These are phyloP conservation scores for Drosophila murphyi DNA, from an alignment of 1,140 invertebrate species.

Conservation along the genomic window DNA sequence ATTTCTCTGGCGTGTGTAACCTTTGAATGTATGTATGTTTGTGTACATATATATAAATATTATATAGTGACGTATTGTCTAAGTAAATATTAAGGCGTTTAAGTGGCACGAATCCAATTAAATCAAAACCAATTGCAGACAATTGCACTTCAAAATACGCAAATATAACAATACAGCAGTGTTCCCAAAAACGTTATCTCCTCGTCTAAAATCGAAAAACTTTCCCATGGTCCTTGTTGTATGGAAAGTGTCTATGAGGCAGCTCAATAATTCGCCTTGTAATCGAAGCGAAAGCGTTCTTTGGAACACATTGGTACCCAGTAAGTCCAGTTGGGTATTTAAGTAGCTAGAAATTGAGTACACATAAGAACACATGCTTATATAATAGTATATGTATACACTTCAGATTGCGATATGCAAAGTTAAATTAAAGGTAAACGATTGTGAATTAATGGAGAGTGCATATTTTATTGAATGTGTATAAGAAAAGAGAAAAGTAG, in stretches of 20 bases:
- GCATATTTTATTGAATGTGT: constrained; percentile 80
- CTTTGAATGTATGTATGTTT: constrained; percentile 14
- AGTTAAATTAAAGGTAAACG: constrained; percentile 47
- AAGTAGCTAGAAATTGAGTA: constrained; percentile 74
- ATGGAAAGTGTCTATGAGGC: background rate
- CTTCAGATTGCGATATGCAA: constrained; percentile 28
- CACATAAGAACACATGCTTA: constrained; percentile 20
- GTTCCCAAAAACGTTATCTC: constrained; percentile 16
- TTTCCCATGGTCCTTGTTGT: background rate
- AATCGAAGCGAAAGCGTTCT: constrained; percentile 6
- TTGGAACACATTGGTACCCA: background rate
- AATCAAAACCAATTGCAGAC: constrained; percentile 14
- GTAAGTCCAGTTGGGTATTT: constrained; percentile 58
- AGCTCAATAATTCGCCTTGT: background rate
- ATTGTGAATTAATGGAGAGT: constrained; percentile 70
- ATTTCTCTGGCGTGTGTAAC: constrained; percentile 42
- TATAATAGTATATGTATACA: constrained; percentile 16
- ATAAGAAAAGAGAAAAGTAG: constrained; percentile 22
- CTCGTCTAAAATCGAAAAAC: background rate
- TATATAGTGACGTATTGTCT: constrained; percentile 22
- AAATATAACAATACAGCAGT: constrained; percentile 25
- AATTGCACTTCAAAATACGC: constrained; percentile 22
- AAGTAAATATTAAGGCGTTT: constrained; percentile 41
- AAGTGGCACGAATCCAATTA: constrained; percentile 41
- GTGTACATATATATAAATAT: constrained; percentile 24